These are phyloP conservation scores for Sebastolobus altivelis DNA, from an alignment of 2,797 vertebrate species.

Conservation along the genomic window DNA sequence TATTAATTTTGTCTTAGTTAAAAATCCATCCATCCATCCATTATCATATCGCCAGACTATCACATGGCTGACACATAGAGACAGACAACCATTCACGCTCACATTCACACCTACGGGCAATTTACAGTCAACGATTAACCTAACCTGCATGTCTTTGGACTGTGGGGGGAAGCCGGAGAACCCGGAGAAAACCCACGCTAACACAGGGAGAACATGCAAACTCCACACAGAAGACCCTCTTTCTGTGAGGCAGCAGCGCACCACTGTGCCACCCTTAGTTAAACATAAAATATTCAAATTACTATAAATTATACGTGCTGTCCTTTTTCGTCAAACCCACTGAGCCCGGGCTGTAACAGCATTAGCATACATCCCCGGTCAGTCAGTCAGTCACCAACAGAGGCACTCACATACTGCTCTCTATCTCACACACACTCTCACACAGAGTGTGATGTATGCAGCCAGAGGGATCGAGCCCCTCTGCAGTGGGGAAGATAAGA, in stretches of 20 bases:
- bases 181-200: no score
- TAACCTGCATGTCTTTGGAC: no score
- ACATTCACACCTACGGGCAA: no score
- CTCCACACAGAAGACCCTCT: no score
- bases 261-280: not conserved
- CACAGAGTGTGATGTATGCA: constrained; percentile 55
- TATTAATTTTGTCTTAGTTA: not conserved
- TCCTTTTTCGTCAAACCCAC: not conserved
- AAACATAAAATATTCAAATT: not conserved
- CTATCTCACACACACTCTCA: constrained; percentile 23
- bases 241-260: no score
- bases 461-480: constrained; percentile 65
- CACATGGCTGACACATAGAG: no score
- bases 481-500: constrained; percentile 74
- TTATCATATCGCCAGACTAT: no score
- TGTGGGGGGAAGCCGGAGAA: no score
- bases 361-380: not conserved
- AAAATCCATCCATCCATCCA: not conserved
- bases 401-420: constrained; percentile 8
- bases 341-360: constrained; percentile 3
- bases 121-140: no score
- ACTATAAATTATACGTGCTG: not conserved
- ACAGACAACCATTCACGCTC: rapidly evolving
- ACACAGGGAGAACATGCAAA: no score
- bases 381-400: not conserved